Evolutionary conservation across 2,888 invertebrate genomes (phyloP).

Genomic region (Ceramica pisi): DNA sequence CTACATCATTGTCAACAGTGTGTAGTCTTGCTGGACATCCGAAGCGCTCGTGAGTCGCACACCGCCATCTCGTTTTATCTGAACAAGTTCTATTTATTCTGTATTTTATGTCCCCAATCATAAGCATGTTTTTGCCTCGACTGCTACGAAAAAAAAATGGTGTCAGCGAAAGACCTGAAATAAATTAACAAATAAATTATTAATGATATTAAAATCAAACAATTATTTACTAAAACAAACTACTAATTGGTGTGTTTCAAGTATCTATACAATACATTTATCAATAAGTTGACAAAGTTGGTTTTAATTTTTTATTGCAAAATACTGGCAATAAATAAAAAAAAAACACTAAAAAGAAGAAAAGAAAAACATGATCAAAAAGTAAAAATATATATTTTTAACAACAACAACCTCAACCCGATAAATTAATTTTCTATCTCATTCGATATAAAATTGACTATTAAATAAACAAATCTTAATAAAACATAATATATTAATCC

Average conservation of each 20-base stretch:
- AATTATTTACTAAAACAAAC: neutral
- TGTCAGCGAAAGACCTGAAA: constrained; percentile 19
- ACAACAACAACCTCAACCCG: neutral
- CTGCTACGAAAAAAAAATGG: constrained; percentile 58
- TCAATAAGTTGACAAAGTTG: too few relatives aligned
- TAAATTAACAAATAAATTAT: neutral
- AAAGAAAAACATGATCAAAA: neutral
- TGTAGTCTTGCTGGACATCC: constrained; percentile 69
- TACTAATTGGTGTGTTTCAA: neutral
- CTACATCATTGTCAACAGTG: constrained; percentile 61
- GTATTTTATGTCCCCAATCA: constrained; percentile 64
- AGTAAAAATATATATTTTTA: neutral
- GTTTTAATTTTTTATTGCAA: too few relatives aligned
- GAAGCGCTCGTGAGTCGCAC: constrained; percentile 67
- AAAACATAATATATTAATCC: too few relatives aligned
- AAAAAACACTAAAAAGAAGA: neutral
- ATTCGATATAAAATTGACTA: too few relatives aligned
- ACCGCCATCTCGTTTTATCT: constrained; percentile 69
- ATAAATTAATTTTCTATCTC: too few relatives aligned
- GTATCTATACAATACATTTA: neutral
- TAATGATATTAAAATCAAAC: neutral
- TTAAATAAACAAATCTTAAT: too few relatives aligned
- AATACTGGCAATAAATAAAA: neutral
- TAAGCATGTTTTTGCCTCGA: constrained; percentile 59
- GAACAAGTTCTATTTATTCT: constrained; percentile 59